Conservation (phyloP, 2,888 invertebrate genomes). For the Lithodes maja region DNA sequence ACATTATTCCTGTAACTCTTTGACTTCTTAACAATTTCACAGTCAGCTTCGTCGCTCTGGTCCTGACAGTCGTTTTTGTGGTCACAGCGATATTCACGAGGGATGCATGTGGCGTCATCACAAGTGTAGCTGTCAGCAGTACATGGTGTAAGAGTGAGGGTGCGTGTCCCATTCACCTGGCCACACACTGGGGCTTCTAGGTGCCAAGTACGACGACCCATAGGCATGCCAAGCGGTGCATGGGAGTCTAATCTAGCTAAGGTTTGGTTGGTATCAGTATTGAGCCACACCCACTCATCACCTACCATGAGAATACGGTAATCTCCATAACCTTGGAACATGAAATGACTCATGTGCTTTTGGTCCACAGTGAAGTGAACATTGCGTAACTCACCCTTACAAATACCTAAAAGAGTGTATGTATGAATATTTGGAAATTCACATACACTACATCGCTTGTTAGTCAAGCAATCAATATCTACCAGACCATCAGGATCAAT, state of each 20-base stretch:
- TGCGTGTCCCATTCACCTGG: slow-evolving; percentile 49
- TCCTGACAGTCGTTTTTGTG: slow-evolving; percentile 67
- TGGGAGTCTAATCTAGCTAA: slow-evolving; percentile 50
- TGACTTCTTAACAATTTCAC: slow-evolving; percentile 41
- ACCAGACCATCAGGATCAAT: slow-evolving; percentile 54
- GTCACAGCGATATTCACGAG: slow-evolving; percentile 59
- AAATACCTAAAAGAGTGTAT: slow-evolving; percentile 57
- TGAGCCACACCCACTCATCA: slow-evolving; percentile 50
- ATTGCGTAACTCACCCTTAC: slow-evolving; percentile 62
- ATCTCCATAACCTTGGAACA: slow-evolving; percentile 61
- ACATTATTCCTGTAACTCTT: slow-evolving; percentile 55
- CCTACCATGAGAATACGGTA: slow-evolving; percentile 51
- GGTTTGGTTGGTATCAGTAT: slow-evolving; percentile 24
- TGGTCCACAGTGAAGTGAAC: slow-evolving; percentile 60
- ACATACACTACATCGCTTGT: slow-evolving; percentile 56
- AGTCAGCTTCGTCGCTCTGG: slow-evolving; percentile 62
- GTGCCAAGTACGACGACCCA: slow-evolving; percentile 65
- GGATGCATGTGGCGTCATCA: slow-evolving; percentile 66
- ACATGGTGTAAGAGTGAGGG: slow-evolving; percentile 53
- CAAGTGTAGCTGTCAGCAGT: slow-evolving; percentile 51
- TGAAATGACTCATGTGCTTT: slow-evolving; percentile 28
- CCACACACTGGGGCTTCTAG: slow-evolving; percentile 48
- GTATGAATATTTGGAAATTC: slow-evolving; percentile 38
- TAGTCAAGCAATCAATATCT: slow-evolving; percentile 65
- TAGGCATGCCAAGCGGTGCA: slow-evolving; percentile 53